Evolutionary conservation across 2,888 invertebrate species (phyloP).

Genomic region (Thecophora atra): DNA sequence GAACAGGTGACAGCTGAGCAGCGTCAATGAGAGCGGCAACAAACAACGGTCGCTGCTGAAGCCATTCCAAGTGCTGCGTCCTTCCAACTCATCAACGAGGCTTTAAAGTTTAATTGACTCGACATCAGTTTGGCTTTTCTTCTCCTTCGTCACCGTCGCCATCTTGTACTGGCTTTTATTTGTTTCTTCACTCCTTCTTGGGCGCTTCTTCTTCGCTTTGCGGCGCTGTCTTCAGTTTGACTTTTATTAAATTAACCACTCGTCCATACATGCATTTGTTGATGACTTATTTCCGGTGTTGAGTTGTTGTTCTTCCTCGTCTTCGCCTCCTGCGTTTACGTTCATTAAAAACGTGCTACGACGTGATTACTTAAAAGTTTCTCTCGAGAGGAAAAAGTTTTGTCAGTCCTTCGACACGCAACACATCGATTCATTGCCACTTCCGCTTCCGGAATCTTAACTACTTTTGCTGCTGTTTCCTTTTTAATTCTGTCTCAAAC

Average conservation of each 20-base stretch:
- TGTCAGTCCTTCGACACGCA: neutral
- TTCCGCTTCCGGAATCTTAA: conserved; percentile 16
- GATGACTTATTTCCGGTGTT: conserved; percentile 32
- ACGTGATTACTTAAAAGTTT: conserved; percentile 35
- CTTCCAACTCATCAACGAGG: neutral
- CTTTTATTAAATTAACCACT: conserved; percentile 34
- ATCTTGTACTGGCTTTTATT: neutral
- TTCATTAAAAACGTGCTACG: conserved; percentile 36
- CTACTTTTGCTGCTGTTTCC: neutral
- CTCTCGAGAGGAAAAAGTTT: conserved; percentile 13
- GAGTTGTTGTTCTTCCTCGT: conserved; percentile 13
- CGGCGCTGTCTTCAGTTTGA: conserved; percentile 32
- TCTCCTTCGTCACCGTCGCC: neutral
- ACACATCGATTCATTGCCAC: conserved; percentile 6
- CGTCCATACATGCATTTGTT: conserved; percentile 22
- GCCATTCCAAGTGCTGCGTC: neutral
- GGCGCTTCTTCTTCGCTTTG: conserved; percentile 4
- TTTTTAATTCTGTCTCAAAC: neutral
- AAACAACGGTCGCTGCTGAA: neutral
- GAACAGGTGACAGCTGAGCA: neutral
- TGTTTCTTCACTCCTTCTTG: neutral
- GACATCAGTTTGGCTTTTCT: neutral
- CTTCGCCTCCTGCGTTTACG: conserved; percentile 14
- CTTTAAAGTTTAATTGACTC: conserved; percentile 33
- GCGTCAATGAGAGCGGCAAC: neutral